Evolutionary conservation across 2,888 invertebrate species (phyloP).

Genomic region (Hydraecia micacea): DNA sequence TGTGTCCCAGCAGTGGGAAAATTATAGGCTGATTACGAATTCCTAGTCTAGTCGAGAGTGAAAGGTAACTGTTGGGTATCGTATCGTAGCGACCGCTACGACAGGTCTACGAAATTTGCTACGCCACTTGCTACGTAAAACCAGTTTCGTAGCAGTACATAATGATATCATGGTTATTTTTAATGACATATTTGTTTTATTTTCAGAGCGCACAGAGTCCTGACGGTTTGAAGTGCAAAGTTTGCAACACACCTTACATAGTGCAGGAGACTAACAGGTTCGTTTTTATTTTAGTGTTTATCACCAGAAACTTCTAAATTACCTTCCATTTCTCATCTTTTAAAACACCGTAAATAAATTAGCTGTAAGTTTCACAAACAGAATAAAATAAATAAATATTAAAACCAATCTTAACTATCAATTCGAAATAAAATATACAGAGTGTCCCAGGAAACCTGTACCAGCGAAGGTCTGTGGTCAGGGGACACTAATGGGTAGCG

Average conservation of each 20-base stretch:
- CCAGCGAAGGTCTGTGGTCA: too few relatives aligned
- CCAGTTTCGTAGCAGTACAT: neutral
- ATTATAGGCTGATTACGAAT: too few relatives aligned
- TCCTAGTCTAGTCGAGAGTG: neutral
- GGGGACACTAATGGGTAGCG: too few relatives aligned
- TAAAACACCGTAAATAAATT: neutral
- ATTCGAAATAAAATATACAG: too few relatives aligned
- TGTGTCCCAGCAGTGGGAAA: too few relatives aligned
- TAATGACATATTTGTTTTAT: neutral
- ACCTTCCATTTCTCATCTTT: neutral
- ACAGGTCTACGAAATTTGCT: slow-evolving; percentile 3
- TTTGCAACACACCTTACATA: slow-evolving; percentile 95
- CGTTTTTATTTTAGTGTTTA: neutral
- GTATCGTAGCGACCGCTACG: slow-evolving; percentile 17
- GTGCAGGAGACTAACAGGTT: slow-evolving; percentile 93
- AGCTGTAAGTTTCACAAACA: neutral
- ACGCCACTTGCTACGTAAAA: neutral
- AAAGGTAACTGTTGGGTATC: neutral
- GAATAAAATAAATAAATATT: too few relatives aligned
- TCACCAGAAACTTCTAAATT: neutral
- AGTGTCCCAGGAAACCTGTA: too few relatives aligned
- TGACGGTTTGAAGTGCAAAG: slow-evolving; percentile 94
- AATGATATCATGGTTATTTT: neutral
- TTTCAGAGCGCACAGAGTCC: slow-evolving; percentile 92
- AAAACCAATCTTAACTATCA: too few relatives aligned